Evolutionary conservation across 1,140 invertebrate genomes (phyloP).

Genomic region (Zaprionus davidi): DNA sequence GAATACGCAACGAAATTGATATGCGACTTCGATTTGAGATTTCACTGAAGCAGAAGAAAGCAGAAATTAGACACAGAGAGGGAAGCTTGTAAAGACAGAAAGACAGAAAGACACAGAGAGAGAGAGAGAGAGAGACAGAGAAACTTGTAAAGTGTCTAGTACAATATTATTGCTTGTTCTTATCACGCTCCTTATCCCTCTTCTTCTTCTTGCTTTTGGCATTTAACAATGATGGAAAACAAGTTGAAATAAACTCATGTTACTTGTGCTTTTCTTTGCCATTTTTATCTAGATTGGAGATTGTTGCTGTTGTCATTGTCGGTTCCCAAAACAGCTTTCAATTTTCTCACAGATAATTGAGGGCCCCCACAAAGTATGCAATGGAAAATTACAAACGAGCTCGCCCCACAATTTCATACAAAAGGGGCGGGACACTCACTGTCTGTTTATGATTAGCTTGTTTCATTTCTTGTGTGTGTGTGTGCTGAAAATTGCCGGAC

Average conservation of each 20-base stretch:
- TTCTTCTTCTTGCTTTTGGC: neutral
- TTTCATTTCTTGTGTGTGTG: neutral
- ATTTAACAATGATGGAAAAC: neutral
- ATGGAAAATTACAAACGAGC: conserved; percentile 17
- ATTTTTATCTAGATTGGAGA: conserved; percentile 12
- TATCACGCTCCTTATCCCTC: neutral
- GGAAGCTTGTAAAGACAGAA: too few species aligned
- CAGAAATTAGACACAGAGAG: neutral
- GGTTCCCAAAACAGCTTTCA: conserved; percentile 2
- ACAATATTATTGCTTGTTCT: neutral
- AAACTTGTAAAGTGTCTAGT: neutral
- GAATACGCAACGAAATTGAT: neutral
- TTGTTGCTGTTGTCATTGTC: neutral
- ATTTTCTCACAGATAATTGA: conserved; percentile 15
- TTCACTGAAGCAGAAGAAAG: neutral
- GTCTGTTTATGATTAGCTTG: conserved; percentile 10
- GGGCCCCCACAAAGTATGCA: conserved; percentile 25
- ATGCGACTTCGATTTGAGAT: neutral
- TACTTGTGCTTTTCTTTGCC: neutral
- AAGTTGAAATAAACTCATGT: conserved; percentile 3
- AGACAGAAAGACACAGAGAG: neutral
- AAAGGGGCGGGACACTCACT: neutral
- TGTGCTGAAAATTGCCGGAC: neutral
- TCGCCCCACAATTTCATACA: conserved; percentile 7
- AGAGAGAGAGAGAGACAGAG: neutral